Percentiles rank a stretch among this genome's conserved stretches.
Conservation (phyloP, 2,113 vertebrate species). For the Equus przewalskii region DNA sequence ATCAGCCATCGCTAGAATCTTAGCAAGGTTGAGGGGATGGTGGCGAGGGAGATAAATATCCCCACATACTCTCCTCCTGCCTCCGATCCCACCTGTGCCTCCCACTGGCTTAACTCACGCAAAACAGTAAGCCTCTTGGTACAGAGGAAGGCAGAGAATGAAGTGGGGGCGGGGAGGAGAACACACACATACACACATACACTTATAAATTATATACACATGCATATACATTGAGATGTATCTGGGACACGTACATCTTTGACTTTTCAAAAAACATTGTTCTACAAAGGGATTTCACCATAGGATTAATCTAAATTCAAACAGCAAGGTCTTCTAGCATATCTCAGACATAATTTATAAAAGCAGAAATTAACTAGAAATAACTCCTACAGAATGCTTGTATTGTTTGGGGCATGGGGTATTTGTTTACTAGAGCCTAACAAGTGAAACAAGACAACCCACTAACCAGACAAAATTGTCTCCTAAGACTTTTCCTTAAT, state of each 20-base stretch:
- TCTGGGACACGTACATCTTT: not conserved
- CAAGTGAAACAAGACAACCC: not conserved
- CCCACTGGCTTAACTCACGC: not conserved
- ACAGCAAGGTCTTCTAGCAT: not conserved
- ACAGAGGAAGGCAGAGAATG: not conserved
- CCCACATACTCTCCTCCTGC: not conserved
- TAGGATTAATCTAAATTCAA: not conserved
- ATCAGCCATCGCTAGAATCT: not conserved
- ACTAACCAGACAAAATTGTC: conserved; percentile 11
- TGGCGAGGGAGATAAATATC: not conserved
- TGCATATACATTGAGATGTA: not conserved
- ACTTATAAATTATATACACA: not conserved
- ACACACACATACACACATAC: not conserved
- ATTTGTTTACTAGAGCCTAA: not conserved
- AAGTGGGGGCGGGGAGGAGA: rapidly evolving
- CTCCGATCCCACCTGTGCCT: not conserved
- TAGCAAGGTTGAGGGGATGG: not conserved
- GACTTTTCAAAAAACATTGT: not conserved
- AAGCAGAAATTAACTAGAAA: not conserved
- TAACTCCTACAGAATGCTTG: not conserved
- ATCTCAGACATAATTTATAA: not conserved
- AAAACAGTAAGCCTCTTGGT: not conserved
- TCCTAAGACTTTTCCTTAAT: not conserved
- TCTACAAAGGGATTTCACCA: not conserved
- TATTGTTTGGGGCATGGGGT: not conserved